Conservation (phyloP, 2,113 vertebrate genomes). For the Halichoeres trimaculatus region DNA sequence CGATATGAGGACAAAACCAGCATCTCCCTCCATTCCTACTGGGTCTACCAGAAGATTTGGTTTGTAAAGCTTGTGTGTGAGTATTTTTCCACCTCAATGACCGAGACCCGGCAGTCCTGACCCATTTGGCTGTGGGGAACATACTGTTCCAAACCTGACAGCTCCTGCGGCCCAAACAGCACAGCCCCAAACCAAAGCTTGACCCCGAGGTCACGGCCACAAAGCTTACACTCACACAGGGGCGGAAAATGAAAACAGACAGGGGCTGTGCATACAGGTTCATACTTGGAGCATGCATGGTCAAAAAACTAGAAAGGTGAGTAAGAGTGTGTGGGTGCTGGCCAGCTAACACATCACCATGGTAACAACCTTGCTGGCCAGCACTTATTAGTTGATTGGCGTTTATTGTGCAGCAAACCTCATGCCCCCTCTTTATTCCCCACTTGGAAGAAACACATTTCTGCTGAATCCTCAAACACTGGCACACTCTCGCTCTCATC, state of each 20-base stretch:
- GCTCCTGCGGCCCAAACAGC: constrained; percentile 37
- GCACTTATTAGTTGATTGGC: constrained; percentile 62
- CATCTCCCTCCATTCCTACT: background rate
- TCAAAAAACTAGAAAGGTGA: constrained; percentile 16
- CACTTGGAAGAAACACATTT: constrained; percentile 30
- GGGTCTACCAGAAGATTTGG: background rate
- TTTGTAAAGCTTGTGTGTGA: constrained; percentile 22
- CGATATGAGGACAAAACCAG: constrained; percentile 2
- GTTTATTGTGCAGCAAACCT: constrained; percentile 45
- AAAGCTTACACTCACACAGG: constrained; percentile 20
- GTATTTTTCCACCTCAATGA: constrained; percentile 46
- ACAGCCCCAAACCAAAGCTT: constrained; percentile 28
- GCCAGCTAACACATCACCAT: constrained; percentile 65
- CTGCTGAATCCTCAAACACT: constrained; percentile 17
- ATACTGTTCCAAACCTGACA: constrained; percentile 51
- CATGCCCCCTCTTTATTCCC: background rate
- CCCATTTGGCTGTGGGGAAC: constrained; percentile 50
- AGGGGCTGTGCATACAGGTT: constrained; percentile 10
- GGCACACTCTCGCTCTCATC: background rate
- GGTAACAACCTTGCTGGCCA: constrained; percentile 68
- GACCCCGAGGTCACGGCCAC: constrained; percentile 27
- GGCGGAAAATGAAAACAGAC: constrained; percentile 16
- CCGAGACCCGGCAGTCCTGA: constrained; percentile 47
- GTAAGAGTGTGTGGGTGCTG: constrained; percentile 40
- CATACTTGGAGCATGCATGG: constrained; percentile 7